phyloP scores from a whole-genome alignment of 1,140 invertebrate genomes.

The Brachionus paranguensis region DNA sequence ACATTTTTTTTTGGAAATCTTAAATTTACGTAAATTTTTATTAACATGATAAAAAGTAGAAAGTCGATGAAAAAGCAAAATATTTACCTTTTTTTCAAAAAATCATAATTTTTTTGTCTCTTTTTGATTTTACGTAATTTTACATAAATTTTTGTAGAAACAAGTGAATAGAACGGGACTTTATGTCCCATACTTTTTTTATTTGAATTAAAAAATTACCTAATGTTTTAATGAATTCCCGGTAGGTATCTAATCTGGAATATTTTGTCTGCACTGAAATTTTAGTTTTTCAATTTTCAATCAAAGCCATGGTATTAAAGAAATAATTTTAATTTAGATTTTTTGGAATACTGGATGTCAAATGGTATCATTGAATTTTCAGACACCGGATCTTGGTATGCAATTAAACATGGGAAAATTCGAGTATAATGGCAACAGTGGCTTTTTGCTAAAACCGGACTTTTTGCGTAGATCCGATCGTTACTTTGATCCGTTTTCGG shows the following conservation, averaged over 20 bases:
- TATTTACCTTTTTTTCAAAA: too few species aligned
- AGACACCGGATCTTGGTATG: slow-evolving; percentile 97
- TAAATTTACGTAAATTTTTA: too few species aligned
- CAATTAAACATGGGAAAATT: slow-evolving; percentile 99
- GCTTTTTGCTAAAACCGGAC: slow-evolving; percentile 94
- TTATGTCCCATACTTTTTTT: too few species aligned
- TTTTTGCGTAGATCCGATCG: slow-evolving; percentile 94
- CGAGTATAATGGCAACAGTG: slow-evolving; percentile 97
- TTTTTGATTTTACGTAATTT: too few species aligned
- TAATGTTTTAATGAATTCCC: too few species aligned
- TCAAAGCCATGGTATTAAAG: not conserved
- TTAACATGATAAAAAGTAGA: too few species aligned
- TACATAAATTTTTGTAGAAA: too few species aligned
- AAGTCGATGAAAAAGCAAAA: too few species aligned
- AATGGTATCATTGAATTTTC: slow-evolving; percentile 99
- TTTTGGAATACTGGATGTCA: slow-evolving; percentile 99
- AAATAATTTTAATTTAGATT: slow-evolving; percentile 57
- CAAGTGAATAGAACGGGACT: too few species aligned
- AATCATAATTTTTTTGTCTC: too few species aligned
- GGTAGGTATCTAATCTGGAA: not conserved
- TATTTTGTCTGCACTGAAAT: not conserved
- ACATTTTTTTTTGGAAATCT: too few species aligned
- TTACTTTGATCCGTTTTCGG: slow-evolving; percentile 96
- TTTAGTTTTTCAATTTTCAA: not conserved
- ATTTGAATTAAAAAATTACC: too few species aligned